Evolutionary conservation across 2,797 vertebrate species (phyloP).

Genomic region (Loris lydekkerianus): DNA sequence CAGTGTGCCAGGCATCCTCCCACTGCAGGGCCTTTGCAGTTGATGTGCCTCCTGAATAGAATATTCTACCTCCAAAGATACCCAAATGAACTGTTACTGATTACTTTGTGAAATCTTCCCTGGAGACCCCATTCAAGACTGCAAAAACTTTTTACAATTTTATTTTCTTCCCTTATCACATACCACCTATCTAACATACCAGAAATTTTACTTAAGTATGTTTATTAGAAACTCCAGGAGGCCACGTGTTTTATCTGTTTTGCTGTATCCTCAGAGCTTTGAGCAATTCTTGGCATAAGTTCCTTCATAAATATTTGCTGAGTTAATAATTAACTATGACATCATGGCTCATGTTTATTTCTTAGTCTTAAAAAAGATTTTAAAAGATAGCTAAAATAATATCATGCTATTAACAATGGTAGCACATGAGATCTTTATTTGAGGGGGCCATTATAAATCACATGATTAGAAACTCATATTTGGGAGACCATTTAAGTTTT

Average conservation of each 20-base stretch:
- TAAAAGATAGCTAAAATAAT: background rate
- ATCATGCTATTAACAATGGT: background rate
- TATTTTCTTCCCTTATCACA: background rate
- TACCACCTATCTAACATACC: background rate
- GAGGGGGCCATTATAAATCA: background rate
- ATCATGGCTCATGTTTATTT: background rate
- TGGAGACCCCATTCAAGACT: background rate
- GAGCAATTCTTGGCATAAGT: background rate
- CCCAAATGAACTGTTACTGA: background rate
- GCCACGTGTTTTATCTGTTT: background rate
- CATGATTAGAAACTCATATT: background rate
- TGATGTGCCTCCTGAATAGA: background rate
- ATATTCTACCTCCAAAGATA: background rate
- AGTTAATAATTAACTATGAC: constrained; percentile 11
- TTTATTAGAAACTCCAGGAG: background rate
- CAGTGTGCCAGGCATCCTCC: background rate
- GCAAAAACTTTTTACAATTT: background rate
- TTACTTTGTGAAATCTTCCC: background rate
- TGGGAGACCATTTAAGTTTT: background rate
- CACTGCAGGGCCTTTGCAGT: background rate
- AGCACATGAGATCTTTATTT: background rate
- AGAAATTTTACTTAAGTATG: background rate
- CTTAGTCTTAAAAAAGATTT: background rate
- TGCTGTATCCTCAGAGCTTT: background rate
- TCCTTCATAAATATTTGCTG: background rate